Base-by-base conservation (phyloP, 64 coral and sea anemone genomes). In the Porites australiensis region DNA sequence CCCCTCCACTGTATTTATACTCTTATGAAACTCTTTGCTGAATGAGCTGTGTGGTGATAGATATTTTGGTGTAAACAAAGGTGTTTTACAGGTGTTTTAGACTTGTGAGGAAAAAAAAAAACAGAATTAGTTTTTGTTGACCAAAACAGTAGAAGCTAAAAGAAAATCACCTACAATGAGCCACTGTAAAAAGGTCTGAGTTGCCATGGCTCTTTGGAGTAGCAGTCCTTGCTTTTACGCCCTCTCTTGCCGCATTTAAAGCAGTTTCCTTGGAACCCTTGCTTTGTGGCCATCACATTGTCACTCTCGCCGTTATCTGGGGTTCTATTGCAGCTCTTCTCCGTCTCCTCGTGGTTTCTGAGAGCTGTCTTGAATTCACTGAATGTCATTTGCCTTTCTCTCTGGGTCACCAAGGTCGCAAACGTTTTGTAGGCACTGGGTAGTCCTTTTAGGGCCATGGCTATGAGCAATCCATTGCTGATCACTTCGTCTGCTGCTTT, bases 311-410 rank as follows among this genome's bases (percentile, higher is more conserved):
- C 74, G 4, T 49, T 4, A 37, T 37, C 27, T 37, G 27, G 27
- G 27, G 27, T 37, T 21, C 60, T 91, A 23, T 37, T n/a, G 27
- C 73, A 72, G 89, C 72, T 55, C 64, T 91, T 82, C 62, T 91
- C 89, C 46, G 78, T 91, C 81, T 90, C 89, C 81, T 91, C 89
- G 60, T 82, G 82, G 12, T 51, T 91, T 91, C 20, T 23, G 44
- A 83, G 51, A 62, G 54, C 44, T 6, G 13, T 57, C 72, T 91
- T 91, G 78, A 74, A 91, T 51, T 83, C 23, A n/a, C 62, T 72
- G 54, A 91, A 74, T 51, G 79, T 23, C 19, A 83, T 48, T 82
- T 82, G 77, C 20, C 51, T 59, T 5, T 52, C 19, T 27, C 90
- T 86, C 70, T 92, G 58, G 23, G 70, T 92, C 74, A 86, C 48